Evolutionary conservation across 2,113 vertebrate species (phyloP).

Genomic region (Spermophilus dauricus): DNA sequence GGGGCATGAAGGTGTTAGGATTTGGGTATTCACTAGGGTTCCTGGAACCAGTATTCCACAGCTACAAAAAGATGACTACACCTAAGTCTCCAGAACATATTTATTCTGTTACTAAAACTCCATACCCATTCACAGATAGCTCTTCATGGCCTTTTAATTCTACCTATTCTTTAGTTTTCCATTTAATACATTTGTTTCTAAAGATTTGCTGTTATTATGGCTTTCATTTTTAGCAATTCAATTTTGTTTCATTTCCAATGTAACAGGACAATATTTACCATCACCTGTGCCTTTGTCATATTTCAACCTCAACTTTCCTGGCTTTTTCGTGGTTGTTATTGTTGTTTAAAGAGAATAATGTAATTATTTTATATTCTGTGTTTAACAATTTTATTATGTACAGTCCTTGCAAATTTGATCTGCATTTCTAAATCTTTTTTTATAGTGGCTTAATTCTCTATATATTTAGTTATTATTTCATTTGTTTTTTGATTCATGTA

Average conservation of each 20-base stretch:
- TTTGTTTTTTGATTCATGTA: not conserved
- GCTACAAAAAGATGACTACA: not conserved
- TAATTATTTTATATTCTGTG: not conserved
- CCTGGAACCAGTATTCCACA: too few relatives aligned
- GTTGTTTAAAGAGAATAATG: not conserved
- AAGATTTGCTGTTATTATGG: not conserved
- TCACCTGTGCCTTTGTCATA: not conserved
- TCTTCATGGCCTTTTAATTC: not conserved
- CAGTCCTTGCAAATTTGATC: not conserved
- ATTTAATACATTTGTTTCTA: not conserved
- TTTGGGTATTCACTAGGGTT: not conserved
- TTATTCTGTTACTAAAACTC: not conserved
- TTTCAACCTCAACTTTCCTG: not conserved
- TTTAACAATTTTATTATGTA: not conserved
- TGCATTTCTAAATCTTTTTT: not conserved
- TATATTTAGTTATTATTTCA: not conserved
- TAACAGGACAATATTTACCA: not conserved
- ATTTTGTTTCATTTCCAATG: not conserved
- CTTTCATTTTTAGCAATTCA: not conserved
- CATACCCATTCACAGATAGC: not conserved
- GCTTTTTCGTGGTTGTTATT: not conserved
- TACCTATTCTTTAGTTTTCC: not conserved
- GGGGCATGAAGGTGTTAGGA: too few relatives aligned
- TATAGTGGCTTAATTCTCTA: not conserved
- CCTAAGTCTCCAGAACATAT: too few relatives aligned